These are phyloP conservation scores for Thymelicus lineola DNA, from an alignment of 2,888 invertebrate genomes.

Conservation along the genomic window DNA sequence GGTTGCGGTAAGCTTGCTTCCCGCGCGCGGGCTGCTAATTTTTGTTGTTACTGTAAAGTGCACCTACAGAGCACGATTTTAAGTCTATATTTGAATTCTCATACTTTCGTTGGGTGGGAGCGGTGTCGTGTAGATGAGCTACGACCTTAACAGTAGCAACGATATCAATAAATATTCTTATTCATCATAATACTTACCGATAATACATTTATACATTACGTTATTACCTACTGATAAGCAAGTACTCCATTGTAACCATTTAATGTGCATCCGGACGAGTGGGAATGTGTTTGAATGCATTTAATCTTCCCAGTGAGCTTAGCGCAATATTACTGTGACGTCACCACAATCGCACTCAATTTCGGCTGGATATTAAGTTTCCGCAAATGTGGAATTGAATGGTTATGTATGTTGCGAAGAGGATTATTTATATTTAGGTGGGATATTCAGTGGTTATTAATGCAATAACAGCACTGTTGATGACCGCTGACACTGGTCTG, in stretches of 20 bases:
- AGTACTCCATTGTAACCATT: conserved; percentile 29
- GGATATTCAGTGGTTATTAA: too few species aligned
- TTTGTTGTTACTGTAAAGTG: too few species aligned
- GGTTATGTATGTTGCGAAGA: conserved; percentile 41
- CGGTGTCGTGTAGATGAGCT: too few species aligned
- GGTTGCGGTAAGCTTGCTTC: too few species aligned
- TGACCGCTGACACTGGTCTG: too few species aligned
- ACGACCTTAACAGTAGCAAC: too few species aligned
- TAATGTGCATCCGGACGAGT: conserved; percentile 31
- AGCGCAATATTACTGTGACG: conserved; percentile 58
- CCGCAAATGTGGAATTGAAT: conserved; percentile 66
- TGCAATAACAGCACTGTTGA: too few species aligned
- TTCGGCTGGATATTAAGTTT: conserved; percentile 74
- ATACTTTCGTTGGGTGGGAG: too few species aligned
- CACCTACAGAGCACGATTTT: too few species aligned
- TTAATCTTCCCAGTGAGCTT: conserved; percentile 55
- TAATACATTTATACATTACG: neutral
- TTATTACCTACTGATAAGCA: conserved; percentile 13
- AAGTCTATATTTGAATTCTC: too few species aligned
- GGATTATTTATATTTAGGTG: conserved; percentile 3
- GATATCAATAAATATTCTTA: too few species aligned
- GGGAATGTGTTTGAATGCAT: conserved; percentile 52
- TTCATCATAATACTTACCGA: neutral
- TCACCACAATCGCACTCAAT: conserved; percentile 66
- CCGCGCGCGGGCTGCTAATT: too few species aligned